phyloP scores from a whole-genome alignment of 2,797 vertebrate species.

The Allobates femoralis region DNA sequence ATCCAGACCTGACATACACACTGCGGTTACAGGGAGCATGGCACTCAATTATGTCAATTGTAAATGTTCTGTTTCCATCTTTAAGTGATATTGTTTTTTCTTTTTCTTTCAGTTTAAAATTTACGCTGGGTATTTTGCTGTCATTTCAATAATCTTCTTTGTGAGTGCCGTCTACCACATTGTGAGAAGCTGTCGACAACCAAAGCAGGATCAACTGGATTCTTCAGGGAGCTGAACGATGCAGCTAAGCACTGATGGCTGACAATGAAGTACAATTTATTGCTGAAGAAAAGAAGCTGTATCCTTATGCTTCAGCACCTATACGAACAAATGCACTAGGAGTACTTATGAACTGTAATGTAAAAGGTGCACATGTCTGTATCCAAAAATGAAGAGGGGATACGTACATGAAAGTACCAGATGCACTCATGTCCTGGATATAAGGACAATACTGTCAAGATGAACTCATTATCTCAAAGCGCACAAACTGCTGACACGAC shows the following conservation, averaged over 20 bases:
- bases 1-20: no score
- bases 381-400: neutral
- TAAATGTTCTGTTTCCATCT: neutral
- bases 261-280: neutral
- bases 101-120: constrained; percentile 84
- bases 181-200: constrained; percentile 68
- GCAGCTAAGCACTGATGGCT: neutral
- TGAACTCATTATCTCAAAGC: neutral
- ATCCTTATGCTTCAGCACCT: neutral
- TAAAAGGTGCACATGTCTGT: neutral
- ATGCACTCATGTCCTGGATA: neutral
- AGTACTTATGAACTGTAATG: neutral
- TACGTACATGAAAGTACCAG: neutral
- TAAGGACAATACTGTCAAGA: neutral
- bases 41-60: no score
- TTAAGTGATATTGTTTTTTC: neutral
- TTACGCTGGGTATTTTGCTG: constrained; percentile 88
- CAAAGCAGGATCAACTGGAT: constrained; percentile 59
- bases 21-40: no score
- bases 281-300: neutral
- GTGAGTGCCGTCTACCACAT: constrained; percentile 78
- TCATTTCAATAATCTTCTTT: constrained; percentile 87
- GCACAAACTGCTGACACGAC: no score
- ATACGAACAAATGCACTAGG: neutral
- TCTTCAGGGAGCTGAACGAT: constrained; percentile 6